Evolutionary conservation across 2,797 vertebrate species (phyloP), one percentile per base, ranked within the genome.

Genomic region (Cirrhinus mrigala): DNA sequence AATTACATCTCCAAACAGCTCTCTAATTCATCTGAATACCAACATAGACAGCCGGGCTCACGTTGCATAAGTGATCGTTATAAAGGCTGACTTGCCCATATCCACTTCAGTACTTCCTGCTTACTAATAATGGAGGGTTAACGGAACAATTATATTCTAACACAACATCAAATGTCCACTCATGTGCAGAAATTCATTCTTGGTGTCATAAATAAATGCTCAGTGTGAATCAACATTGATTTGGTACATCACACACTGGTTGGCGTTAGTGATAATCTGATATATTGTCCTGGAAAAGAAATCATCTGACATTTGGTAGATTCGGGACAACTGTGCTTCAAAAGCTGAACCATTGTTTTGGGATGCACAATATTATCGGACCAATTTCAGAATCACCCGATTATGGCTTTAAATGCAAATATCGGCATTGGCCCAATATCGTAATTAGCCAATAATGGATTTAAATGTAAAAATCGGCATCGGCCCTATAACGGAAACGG

Each of bases 11-110:
- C 87, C 93, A 91, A 93, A 95, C 94, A 94, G 92, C 82, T 88
- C 90, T 92, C 93, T 94, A 93, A 92, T 93, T 93, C 90, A 90
- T 94, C 92, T 95, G 91, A 95, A 95, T 94, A 93, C 91, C 92
- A 92, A 94, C 92, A 93, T 92, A 86, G 86, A 84, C 86, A 87
- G 87, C 86, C 89, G 74, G 87, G 86, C 87, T 86, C 87, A 80
- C 77, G 74, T 83, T 85, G 84, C 84, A 46, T 81, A 90, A 88
- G 87, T 56, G 84, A 86, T 89, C 86, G 85, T 89, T 89, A 86
- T 83, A 85, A 87, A 86, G 82, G 83, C 84, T 87, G 86, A 86
- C 88, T 86, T 87, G 81, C 81, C 82, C 48, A 76, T 54, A 83
- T 87, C 81, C 76, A 73, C 76, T 79, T 85, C 16, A 44, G 27